Evolutionary conservation across 2,888 invertebrate species (phyloP), one percentile per base, ranked within the genome.

Genomic region (Zhuqinia jingwanae): DNA sequence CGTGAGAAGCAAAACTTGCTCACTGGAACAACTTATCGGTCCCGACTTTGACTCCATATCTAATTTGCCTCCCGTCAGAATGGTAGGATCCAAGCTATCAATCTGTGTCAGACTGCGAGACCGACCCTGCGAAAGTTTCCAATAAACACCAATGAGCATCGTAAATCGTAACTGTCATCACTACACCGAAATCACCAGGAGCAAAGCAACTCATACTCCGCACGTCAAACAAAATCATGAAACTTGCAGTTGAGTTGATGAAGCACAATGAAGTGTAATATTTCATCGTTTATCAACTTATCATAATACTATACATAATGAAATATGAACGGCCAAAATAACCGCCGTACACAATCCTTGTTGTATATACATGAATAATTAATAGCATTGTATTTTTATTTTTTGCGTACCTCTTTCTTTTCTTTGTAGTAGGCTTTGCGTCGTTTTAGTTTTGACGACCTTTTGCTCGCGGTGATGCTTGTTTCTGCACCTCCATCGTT

Each of bases 51-150:
- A 90, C 87, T 91, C 91, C 88, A 91, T 91, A 58, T 91, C 91
- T 84, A 87, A 87, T 80, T 91, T 91, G 75, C 90, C 91, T 78
- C 90, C 91, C 87, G 92, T 91, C 89, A 92, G 89, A 88, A 91
- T 91, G 91, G 92, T 92, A 85, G 94, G 93, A 92, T 95, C 95
- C 92, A 95, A 93, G 90, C 94, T 94, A 93, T 95, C 95, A 92
- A 95, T 93, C 92, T 95, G 95, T 90, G 95, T 95, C 92, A 95
- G 93, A 92, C 95, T 95, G 92, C 95, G 94, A 89, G 95, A 95
- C 92, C 95, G 95, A 91, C 95, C 94, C 95, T 95, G 93, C 95
- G 93, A 15, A 47, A 42, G 60, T 30, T 50, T 56, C 70, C 79
- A 60, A 60, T 50, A 60, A 77, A 60, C 60, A 60, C 20, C 42